Conservation (phyloP, 2,113 vertebrate species). For the Urocitellus parryii region DNA sequence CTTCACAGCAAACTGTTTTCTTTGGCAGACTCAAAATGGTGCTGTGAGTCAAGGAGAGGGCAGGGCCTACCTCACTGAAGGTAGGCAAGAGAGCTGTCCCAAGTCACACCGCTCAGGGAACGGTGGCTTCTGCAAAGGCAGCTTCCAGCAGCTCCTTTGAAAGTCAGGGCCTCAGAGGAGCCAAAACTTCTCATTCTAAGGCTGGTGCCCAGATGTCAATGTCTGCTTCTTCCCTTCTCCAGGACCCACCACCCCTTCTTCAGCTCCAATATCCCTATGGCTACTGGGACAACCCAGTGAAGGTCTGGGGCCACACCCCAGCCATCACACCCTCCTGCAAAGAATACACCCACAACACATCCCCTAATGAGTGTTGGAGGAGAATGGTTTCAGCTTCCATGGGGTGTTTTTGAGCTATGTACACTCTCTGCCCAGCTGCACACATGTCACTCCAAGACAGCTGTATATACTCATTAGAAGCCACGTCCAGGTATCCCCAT, state of each 20-base stretch:
- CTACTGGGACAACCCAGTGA: not conserved
- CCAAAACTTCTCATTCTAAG: not conserved
- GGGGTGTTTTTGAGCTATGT: not conserved
- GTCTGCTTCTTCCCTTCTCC: not conserved
- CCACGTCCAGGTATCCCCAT: constrained; percentile 35
- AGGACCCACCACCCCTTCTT: not conserved
- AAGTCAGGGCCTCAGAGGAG: not conserved
- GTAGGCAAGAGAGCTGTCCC: rapidly evolving
- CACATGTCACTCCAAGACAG: constrained; percentile 43
- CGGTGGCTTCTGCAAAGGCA: not conserved
- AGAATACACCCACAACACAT: not conserved
- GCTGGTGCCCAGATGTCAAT: not conserved
- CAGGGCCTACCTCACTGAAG: not conserved
- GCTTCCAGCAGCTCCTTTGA: not conserved
- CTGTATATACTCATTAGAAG: not conserved
- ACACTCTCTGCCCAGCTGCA: not conserved
- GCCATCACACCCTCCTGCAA: not conserved
- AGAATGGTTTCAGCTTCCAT: not conserved
- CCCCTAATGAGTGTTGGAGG: not conserved
- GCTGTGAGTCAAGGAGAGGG: not conserved
- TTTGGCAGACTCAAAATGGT: not conserved
- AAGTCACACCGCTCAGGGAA: not conserved
- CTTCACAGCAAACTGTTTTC: not conserved
- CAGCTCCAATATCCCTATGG: not conserved
- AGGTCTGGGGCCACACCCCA: not conserved